Base-by-base conservation (phyloP, 2,888 invertebrate species). In the Sinotaia quadrata region DNA sequence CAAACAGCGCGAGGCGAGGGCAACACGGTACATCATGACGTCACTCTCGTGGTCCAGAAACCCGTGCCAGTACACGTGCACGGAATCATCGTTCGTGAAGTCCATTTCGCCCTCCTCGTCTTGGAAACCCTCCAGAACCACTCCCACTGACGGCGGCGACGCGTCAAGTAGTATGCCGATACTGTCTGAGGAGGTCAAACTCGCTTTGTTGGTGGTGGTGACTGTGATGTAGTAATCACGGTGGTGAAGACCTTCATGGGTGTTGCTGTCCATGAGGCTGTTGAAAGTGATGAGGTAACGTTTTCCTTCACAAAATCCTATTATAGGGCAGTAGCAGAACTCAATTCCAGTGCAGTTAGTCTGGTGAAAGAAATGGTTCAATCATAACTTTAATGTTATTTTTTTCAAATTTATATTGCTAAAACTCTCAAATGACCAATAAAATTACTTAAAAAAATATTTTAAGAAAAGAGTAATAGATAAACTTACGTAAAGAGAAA, bases 151-250 rank as follows among this genome's bases (percentile, higher is more conserved):
- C 2, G 82, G 82, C 29, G 78, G 77, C 0, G 82, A 80, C 7
- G 73, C 75, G 54, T 81, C 82, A 24, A 81, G 74, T 12, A 78
- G 62, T 15, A 82, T 76, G 44, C 78, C 75, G 1, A 79, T 15
- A 31, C 72, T 73, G 21, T 76, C 72, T 15, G 69, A 54, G 15
- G 72, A 71, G 21, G 49, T 21, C 27, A 82, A 69, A 5, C 57
- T 44, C 4, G 82, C 82, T 15, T 74, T 69, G 58, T 82, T 82
- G 34, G 75, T 79, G 12, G 71, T 78, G 34, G 66, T 73, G 8
- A 82, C 54, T 4, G 74, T 74, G 51, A 81, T 73, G 65, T 66
- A 75, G 63, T 80, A 80, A 52, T 72, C 71, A n/a, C 80, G 67
- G 63, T 82, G 80, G 61, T 82, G 82, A 27, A 77, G 68, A 10